Base-by-base conservation (phyloP, 2,113 vertebrate genomes). In the Pitta sordida region DNA sequence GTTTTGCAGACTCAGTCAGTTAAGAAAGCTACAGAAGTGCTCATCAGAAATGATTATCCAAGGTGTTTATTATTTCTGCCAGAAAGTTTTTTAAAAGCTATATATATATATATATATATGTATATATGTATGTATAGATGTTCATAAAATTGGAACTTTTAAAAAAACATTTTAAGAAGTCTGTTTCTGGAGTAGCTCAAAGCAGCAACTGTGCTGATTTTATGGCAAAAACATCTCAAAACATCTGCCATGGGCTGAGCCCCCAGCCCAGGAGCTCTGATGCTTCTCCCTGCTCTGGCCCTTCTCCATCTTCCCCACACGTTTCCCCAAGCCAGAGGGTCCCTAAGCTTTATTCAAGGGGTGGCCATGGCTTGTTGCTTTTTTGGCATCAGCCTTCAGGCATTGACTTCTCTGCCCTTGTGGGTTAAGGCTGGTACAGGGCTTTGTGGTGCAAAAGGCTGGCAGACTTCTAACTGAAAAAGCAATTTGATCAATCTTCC, bases 11-110 rank as follows among this genome's bases (percentile, higher is more conserved):
- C 53, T 93, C 63, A 37, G 67, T 53, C 70, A 69, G 80, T 68
- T 90, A 88, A 70, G 63, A 65, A 94, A 85, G 76, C 93, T 88
- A 70, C 34, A 85, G 79, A 91, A 88, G 62, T 39, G 55, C 49
- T 95, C 69, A 78, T 91, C 91, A 84, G 77, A 70, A 91, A 68
- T 70, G 1, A 65, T 88, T 83, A 83, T 37, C 58, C 53, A 43
- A 46, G 46, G 56, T 78, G 73, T 84, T 86, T 84, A 64, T 68
- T 86, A 59, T 56, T 92, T 92, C 83, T 88, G 37, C 15, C 32
- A 18, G 75, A 52, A 88, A 73, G 71, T 36, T 88, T 67, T 92
- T 83, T 84, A 23, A 84, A 84, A 75, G 56, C 64, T 49, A 21
- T 82, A 41, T 52, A 34, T 22, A 34, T 34, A 34, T 22, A 19